These are phyloP conservation scores for Phoeniculus purpureus DNA, from an alignment of 2,797 vertebrate genomes.

Conservation along the genomic window DNA sequence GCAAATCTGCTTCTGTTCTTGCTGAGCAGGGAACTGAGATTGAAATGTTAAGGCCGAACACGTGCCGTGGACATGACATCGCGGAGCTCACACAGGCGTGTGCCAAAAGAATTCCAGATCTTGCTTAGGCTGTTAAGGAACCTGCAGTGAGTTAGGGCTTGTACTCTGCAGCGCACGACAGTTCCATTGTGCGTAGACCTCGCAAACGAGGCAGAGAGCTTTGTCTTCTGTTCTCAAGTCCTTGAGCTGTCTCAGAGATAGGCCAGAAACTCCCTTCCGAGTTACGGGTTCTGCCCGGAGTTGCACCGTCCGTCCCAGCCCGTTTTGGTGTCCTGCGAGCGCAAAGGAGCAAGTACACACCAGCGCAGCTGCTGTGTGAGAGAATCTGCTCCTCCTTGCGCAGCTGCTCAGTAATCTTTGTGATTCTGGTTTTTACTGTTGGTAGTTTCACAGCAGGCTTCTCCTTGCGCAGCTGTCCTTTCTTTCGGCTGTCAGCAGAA, in stretches of 20 bases:
- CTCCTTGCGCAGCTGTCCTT: neutral
- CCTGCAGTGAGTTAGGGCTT: neutral
- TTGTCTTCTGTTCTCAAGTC: neutral
- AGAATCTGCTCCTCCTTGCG: neutral
- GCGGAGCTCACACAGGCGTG: neutral
- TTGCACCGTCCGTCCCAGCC: neutral
- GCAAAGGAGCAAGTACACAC: neutral
- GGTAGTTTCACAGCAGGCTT: neutral
- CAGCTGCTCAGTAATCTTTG: neutral
- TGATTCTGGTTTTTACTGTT: neutral
- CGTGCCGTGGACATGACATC: neutral
- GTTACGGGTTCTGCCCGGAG: neutral
- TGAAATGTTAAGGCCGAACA: neutral
- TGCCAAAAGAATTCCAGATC: neutral
- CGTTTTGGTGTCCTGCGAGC: neutral
- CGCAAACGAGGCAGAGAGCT: neutral
- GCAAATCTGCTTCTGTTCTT: neutral
- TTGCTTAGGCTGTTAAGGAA: neutral
- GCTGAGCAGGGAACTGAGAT: neutral
- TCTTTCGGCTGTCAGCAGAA: neutral
- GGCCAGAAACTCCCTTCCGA: neutral
- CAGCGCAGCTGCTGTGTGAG: neutral
- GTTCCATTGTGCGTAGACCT: neutral
- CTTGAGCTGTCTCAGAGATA: neutral
- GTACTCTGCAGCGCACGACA: neutral